Evolutionary conservation across 2,797 vertebrate species (phyloP).

Genomic region (Pempheris klunzingeri): DNA sequence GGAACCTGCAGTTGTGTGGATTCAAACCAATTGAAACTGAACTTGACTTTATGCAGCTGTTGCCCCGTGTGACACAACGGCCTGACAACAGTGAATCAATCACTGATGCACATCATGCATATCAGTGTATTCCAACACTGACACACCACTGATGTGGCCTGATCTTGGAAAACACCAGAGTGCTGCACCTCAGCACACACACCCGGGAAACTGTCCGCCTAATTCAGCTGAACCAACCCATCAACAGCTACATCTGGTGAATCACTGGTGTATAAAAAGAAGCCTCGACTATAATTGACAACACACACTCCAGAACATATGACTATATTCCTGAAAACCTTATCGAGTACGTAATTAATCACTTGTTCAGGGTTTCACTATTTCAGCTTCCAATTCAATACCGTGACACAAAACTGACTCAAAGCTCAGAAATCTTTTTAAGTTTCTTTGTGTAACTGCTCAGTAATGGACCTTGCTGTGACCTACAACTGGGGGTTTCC

Average conservation of each 20-base stretch:
- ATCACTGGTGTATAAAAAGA: constrained; percentile 21
- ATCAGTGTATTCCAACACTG: neutral
- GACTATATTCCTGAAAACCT: neutral
- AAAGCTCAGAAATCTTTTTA: neutral
- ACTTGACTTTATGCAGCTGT: neutral
- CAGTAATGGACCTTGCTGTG: neutral
- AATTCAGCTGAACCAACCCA: neutral
- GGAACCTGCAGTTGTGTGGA: neutral
- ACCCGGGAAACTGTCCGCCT: constrained; percentile 23
- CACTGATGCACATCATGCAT: neutral
- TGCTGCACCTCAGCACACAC: neutral
- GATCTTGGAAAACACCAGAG: constrained; percentile 39
- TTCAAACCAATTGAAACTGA: too few relatives aligned
- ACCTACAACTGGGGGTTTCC: neutral
- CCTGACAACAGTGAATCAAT: constrained; percentile 34
- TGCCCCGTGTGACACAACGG: neutral
- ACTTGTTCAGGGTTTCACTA: neutral
- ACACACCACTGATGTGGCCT: constrained; percentile 8
- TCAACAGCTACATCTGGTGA: constrained; percentile 6
- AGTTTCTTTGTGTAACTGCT: neutral
- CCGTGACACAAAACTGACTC: neutral
- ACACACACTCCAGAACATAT: neutral
- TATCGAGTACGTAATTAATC: neutral
- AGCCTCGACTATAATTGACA: neutral
- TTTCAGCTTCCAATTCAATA: neutral